Percentiles rank a stretch among this genome's conserved stretches.
These are phyloP conservation scores for Acleris holmiana DNA, from an alignment of 2,888 invertebrate species.

Conservation along the genomic window DNA sequence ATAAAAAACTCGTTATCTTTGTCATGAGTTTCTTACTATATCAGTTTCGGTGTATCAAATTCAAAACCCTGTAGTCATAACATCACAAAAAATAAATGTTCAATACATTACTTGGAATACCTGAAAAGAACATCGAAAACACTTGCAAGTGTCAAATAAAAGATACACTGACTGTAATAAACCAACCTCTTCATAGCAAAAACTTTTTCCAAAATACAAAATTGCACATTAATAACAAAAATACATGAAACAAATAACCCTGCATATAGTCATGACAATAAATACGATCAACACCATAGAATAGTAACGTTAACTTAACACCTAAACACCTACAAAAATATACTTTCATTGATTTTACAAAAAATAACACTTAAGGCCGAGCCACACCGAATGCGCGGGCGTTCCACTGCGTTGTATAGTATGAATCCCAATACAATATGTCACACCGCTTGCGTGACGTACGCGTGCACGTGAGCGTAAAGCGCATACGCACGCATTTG, in stretches of 20 bases:
- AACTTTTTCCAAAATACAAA: conserved; percentile 22
- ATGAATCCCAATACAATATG: no score
- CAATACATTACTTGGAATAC: not conserved
- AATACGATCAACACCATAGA: conserved; percentile 44
- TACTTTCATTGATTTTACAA: conserved; percentile 47
- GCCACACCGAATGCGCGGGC: no score
- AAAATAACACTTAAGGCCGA: conserved; percentile 40
- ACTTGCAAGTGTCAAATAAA: conserved; percentile 1
- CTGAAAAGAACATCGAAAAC: not conserved
- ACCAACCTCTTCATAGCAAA: conserved; percentile 1
- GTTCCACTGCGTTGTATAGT: no score
- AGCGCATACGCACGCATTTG: no score
- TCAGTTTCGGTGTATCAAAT: not conserved
- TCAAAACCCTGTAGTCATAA: conserved; percentile 19
- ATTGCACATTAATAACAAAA: conserved; percentile 17
- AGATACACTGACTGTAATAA: conserved; percentile 24
- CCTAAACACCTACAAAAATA: conserved; percentile 53
- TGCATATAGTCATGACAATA: conserved; percentile 41
- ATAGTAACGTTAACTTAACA: conserved; percentile 44
- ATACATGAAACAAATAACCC: conserved; percentile 38
- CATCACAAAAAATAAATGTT: conserved; percentile 21
- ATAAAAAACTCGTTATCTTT: no score
- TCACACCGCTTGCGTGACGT: no score
- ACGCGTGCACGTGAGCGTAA: no score
- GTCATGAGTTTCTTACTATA: no score